phyloP scores from a whole-genome alignment of 37 sponge, comb jelly and placozoan genomes.

The Ephydatia muelleri region DNA sequence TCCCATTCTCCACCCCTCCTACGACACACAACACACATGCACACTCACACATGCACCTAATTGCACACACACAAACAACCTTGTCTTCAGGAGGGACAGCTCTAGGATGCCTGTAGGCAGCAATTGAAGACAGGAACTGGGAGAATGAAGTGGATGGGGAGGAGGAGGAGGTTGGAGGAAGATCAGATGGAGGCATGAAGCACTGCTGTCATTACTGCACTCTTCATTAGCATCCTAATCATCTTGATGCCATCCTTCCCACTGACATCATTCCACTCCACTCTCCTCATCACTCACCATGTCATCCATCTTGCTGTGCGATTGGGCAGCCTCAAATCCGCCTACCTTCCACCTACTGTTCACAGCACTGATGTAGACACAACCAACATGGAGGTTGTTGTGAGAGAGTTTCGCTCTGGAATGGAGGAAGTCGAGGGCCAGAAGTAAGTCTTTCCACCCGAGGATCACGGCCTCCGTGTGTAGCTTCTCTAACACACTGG shows the following conservation, averaged over 20 bases:
- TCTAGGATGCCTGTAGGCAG: slow-evolving; percentile 12
- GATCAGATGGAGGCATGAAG: no score
- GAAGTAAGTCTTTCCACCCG: slow-evolving; percentile 64
- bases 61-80: slow-evolving; percentile 20
- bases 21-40: slow-evolving; percentile 7
- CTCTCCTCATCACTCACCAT: slow-evolving; percentile 21
- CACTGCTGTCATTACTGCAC: no score
- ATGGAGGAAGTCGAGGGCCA: slow-evolving; percentile 63
- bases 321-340: slow-evolving; percentile 51
- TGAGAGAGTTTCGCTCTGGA: slow-evolving; percentile 46
- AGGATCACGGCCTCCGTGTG: slow-evolving; percentile 43
- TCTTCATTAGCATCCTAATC: no score
- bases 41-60: slow-evolving; percentile 22
- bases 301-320: slow-evolving; percentile 14
- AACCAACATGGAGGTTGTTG: slow-evolving; percentile 46
- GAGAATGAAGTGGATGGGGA: background rate
- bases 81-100: slow-evolving; percentile 78
- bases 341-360: slow-evolving; percentile 66
- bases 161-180: background rate
- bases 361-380: slow-evolving; percentile 41
- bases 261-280: background rate
- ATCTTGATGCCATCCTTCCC: background rate
- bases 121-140: slow-evolving; percentile 49
- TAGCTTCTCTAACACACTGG: background rate
- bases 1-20: background rate